A percentile compares a stretch with the other conserved stretches of the same genome.
These are phyloP conservation scores for Philonicus albiceps DNA, from an alignment of 2,888 invertebrate genomes.

Conservation along the genomic window DNA sequence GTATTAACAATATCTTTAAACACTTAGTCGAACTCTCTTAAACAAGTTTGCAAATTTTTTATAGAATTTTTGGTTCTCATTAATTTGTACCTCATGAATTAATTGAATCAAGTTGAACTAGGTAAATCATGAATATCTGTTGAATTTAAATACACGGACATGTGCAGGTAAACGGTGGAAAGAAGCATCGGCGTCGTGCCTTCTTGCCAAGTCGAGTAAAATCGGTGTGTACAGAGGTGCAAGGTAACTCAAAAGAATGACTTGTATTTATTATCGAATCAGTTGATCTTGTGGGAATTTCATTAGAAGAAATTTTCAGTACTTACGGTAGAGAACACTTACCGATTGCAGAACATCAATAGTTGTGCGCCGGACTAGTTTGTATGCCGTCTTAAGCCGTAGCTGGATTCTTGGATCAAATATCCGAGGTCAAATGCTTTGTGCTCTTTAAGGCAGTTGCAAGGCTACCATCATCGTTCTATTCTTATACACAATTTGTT, in stretches of 20 bases:
- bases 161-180: neutral
- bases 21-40: neutral
- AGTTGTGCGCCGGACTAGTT: neutral
- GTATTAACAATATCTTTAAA: too few species aligned
- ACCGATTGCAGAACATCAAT: neutral
- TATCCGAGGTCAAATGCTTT: constrained; percentile 45
- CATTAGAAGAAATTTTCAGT: constrained; percentile 23
- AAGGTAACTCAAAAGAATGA: constrained; percentile 21
- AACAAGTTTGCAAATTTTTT: neutral
- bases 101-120: neutral
- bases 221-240: constrained; percentile 5
- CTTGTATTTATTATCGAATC: constrained; percentile 38
- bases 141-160: neutral
- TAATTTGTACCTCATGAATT: neutral
- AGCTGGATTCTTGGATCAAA: constrained; percentile 19
- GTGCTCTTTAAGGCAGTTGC: constrained; percentile 47
- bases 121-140: neutral
- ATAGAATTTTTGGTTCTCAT: neutral
- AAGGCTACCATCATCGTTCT: constrained; percentile 46
- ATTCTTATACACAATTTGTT: constrained; percentile 30
- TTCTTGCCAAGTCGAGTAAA: neutral
- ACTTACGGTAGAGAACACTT: neutral
- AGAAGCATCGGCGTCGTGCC: neutral
- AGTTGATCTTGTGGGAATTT: constrained; percentile 44
- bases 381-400: neutral